Evolutionary conservation across 2,797 vertebrate species (phyloP), one percentile per base, ranked within the genome.

Genomic region (Sarcophilus harrisii): DNA sequence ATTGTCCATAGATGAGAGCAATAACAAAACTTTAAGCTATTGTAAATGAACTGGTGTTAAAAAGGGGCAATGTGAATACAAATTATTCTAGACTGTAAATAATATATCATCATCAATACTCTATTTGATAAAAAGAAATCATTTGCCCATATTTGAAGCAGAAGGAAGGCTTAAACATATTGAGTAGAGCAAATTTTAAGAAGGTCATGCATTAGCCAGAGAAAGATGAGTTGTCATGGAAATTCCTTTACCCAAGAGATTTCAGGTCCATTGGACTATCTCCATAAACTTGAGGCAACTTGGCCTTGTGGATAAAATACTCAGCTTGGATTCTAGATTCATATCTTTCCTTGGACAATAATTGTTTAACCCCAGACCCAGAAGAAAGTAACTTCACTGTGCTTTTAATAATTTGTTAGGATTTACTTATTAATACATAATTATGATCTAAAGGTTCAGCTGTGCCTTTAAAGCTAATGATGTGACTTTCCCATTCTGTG

Each of bases 11-110:
- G 66, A 73, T 28, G 0, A 16, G 21, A 5, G 94, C 94, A n/a
- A 32, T 28, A 94, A 8, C 8, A 54, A 54, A 66, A 45, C 54
- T n/a, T 73, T 73, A 13, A 32, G 4, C 92, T 94, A 93, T 93
- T 93, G 38, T 66, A 97, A 94, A 91, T 90, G 89, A 92, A n/a
- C 14, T 11, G 24, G 32, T 93, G 0, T n/a, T 58, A 30, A 62
- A 95, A 45, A 28, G 3, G 81, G 32, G 11, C 30, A 38, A 3
- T 94, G 96, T 96, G 16, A 91, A 30, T 5, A 60, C 58, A 29
- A 0, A 38, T 73, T 38, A 21, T 38, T 38, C 18, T 73, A 73
- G 18, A 6, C 21, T 38, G 18, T 38, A 38, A 73, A 73, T 38
- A 38, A 38, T 38, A 24, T 6, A 73, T 21, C 16, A 73, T 38